Base-by-base conservation (phyloP, 1,140 invertebrate genomes). In the Diabrotica virgifera region DNA sequence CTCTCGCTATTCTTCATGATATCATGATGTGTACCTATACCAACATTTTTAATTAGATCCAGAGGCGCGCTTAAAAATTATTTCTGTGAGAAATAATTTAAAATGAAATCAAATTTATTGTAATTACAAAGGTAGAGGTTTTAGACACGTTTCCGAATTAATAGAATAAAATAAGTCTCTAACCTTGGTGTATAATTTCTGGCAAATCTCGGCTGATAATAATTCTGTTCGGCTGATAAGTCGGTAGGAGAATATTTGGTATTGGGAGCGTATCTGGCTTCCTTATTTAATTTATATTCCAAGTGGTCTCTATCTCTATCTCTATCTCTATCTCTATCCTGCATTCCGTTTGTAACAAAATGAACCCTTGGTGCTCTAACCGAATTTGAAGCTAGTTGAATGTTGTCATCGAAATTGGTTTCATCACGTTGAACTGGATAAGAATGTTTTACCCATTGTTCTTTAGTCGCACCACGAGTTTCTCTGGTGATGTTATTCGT, bases 401-500 rank as follows among this genome's bases (percentile, higher is more conserved):
- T 13, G 12, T 12, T 54, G 52, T 54, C 52, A 2, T 54, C 52
- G 52, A 11, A 54, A 11, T 9, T 13, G 8, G 24, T 12, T 54
- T 54, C 52, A 4, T 54, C 52, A 8, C 52, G n/a, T 54, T 35
- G n/a, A 35, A 54, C 52, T 11, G 52, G 52, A 12, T n/a, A 54
- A 54, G 52, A 13, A 5, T 54, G 52, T 54, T 54, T 54, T 8
- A 54, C 52, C 52, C 52, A 54, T 54, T 54, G 52, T n/a, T 54
- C 52, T 54, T 35, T 12, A n/a, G 52, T 54, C 2, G 12, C 24
- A 8, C 52, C 52, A 35, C 52, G 52, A 13, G 52, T 54, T 35
- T 54, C 52, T 5, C 52, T 12, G 8, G 52, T 13, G 12, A n/a
- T 35, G 12, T 54, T 12, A 8, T 54, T 54, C 7, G 2, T 12